These are phyloP conservation scores for Globia sparganii DNA, from an alignment of 2,888 invertebrate genomes.

Conservation along the genomic window DNA sequence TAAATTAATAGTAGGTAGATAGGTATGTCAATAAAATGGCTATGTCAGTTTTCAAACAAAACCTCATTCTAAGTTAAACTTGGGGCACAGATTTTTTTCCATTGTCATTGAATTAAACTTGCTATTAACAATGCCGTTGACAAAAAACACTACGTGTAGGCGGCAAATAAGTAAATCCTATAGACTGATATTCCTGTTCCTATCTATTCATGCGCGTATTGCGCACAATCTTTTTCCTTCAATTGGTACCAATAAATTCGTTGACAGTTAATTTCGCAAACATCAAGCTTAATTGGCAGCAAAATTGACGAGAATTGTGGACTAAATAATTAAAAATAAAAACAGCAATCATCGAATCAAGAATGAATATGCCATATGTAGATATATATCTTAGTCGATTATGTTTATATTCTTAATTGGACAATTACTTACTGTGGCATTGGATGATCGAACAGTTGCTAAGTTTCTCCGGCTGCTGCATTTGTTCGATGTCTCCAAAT, in stretches of 20 bases:
- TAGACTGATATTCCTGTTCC: constrained; percentile 30
- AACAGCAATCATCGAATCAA: constrained; percentile 28
- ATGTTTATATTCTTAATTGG: constrained; percentile 61
- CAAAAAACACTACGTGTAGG: constrained; percentile 38
- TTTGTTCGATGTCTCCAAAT: constrained; percentile 87
- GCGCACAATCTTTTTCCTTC: constrained; percentile 17
- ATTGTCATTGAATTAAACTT: constrained; percentile 35
- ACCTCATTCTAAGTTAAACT: neutral
- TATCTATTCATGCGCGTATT: constrained; percentile 19
- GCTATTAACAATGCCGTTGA: constrained; percentile 33
- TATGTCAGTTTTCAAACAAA: neutral
- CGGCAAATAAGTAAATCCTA: constrained; percentile 2
- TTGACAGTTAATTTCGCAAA: constrained; percentile 21
- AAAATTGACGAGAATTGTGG: neutral
- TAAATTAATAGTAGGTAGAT: neutral
- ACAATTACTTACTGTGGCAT: constrained; percentile 72
- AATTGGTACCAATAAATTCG: constrained; percentile 17
- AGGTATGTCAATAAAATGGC: neutral
- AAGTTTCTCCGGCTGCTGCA: constrained; percentile 77
- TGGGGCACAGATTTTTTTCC: neutral
- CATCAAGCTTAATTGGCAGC: neutral
- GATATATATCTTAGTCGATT: constrained; percentile 28
- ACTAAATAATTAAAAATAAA: constrained; percentile 26
- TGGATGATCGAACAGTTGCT: constrained; percentile 74
- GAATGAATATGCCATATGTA: constrained; percentile 35